Base-by-base conservation (phyloP, 2,113 vertebrate genomes). In the Gymnorhina tibicen region DNA sequence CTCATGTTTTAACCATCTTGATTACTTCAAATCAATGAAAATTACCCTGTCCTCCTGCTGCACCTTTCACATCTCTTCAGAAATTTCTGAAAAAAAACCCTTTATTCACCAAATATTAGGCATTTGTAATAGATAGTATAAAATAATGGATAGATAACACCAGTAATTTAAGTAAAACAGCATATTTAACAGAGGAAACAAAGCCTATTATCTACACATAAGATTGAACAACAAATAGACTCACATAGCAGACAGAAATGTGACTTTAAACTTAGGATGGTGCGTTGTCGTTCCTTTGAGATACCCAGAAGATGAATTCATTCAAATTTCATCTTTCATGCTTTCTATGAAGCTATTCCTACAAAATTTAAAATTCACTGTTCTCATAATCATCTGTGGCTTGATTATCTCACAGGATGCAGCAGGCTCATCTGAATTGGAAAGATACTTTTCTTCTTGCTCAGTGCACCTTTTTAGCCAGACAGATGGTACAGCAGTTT, bases 341-440 rank as follows among this genome's bases (percentile, higher is more conserved):
- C 52, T 24, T 89, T 93, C 85, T 81, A 77, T 42, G 79, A 80
- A 92, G 37, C 72, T 73, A 92, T 52, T 87, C 44, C 47, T 64
- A 81, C 19, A 81, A 70, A 92, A 89, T 52, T 78, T 89, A 92
- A 89, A 95, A 96, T 95, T 95, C 94, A 91, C 93, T 87, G 83
- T 84, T 97, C 47, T 68, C 9, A 3, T 86, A 84, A 87, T 96
- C 83, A 72, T 95, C 95, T 93, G 89, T 78, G 80, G 76, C 64
- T 95, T 81, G 80, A 95, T 92, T 81, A 97, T 93, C 77, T 92
- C 93, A 89, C 83, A 87, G 86, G 91, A 95, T 75, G 84, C 56
- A 85, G 91, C 6, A 95, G 80, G 85, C 52, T 95, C 52, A 95
- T 97, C 91, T 91, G 93, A 91, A 95, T 92, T 95, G 94, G 95